These are phyloP conservation scores for Zelostemma sp. DNA, from an alignment of 1,140 invertebrate genomes.

Conservation along the genomic window DNA sequence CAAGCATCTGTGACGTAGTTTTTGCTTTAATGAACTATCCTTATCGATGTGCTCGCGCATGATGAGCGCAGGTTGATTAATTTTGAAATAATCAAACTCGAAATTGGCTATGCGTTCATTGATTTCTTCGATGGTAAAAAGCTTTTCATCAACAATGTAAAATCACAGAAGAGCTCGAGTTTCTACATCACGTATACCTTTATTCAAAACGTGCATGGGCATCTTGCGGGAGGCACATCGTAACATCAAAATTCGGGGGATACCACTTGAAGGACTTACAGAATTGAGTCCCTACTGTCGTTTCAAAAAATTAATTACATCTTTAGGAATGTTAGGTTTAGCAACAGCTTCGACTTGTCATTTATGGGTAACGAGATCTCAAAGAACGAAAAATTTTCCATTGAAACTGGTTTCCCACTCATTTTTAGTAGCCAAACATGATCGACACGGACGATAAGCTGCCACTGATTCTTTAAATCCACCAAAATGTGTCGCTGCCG, in stretches of 20 bases:
- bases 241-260: constrained; percentile 31
- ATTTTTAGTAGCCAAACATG: constrained; percentile 30
- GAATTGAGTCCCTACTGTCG: constrained; percentile 34
- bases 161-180: constrained; percentile 10
- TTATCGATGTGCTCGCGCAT: not conserved
- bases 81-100: constrained; percentile 32
- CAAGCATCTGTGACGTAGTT: constrained; percentile 24
- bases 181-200: constrained; percentile 26
- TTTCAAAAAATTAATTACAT: constrained; percentile 20
- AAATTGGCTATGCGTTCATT: constrained; percentile 31
- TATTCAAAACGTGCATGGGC: constrained; percentile 42
- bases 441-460: constrained; percentile 37
- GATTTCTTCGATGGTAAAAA: constrained; percentile 27
- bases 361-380: constrained; percentile 19
- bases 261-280: constrained; percentile 11
- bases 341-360: constrained; percentile 23
- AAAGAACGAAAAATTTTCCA: constrained; percentile 19
- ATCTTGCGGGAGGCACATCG: constrained; percentile 44
- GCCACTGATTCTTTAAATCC: constrained; percentile 46
- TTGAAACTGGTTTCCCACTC: constrained; percentile 25
- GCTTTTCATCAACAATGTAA: constrained; percentile 10
- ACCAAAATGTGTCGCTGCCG: constrained; percentile 35
- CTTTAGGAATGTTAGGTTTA: constrained; percentile 2
- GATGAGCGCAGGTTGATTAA: constrained; percentile 19
- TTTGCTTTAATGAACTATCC: constrained; percentile 14